Percentiles rank a stretch among this genome's conserved stretches.
Evolutionary conservation across 2,113 vertebrate species (phyloP).

Genomic region (Plecotus auritus): DNA sequence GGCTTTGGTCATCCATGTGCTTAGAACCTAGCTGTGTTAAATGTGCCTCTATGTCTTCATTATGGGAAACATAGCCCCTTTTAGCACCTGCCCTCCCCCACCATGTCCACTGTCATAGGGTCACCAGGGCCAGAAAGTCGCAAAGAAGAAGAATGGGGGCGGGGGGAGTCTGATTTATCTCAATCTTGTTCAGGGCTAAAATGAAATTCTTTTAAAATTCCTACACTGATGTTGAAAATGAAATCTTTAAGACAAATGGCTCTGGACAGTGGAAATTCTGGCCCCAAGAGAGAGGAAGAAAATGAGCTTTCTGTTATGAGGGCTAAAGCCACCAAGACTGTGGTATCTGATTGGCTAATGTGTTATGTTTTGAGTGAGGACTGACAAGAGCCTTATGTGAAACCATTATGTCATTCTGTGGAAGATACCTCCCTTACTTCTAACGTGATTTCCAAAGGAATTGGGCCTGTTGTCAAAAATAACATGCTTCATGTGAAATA

Average conservation of each 20-base stretch:
- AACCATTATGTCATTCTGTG: conserved; percentile 10
- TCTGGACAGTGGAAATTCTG: conserved; percentile 31
- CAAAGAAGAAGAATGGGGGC: neutral
- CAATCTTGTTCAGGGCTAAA: neutral
- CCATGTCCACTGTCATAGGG: neutral
- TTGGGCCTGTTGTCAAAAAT: conserved; percentile 55
- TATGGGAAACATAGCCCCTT: neutral
- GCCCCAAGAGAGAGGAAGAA: neutral
- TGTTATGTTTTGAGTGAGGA: conserved; percentile 38
- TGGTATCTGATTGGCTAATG: conserved; percentile 31
- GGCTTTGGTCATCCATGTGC: neutral
- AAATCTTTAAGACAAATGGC: conserved; percentile 64
- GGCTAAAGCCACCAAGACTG: conserved; percentile 13
- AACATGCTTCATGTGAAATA: conserved; percentile 55
- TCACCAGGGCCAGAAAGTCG: neutral
- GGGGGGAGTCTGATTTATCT: conserved; percentile 5
- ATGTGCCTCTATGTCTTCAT: neutral
- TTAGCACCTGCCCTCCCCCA: neutral
- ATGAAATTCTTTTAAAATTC: neutral
- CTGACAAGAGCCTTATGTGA: conserved; percentile 48
- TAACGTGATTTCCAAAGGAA: conserved; percentile 49
- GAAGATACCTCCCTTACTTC: conserved; percentile 43
- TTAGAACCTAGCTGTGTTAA: neutral
- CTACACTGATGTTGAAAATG: conserved; percentile 40
- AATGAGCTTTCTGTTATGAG: conserved; percentile 31